Evolutionary conservation across 30 jellyfish, hydroid and myxozoan genomes (phyloP), one percentile per base, ranked within the genome.

Genomic region (Catostylus mosaicus): DNA sequence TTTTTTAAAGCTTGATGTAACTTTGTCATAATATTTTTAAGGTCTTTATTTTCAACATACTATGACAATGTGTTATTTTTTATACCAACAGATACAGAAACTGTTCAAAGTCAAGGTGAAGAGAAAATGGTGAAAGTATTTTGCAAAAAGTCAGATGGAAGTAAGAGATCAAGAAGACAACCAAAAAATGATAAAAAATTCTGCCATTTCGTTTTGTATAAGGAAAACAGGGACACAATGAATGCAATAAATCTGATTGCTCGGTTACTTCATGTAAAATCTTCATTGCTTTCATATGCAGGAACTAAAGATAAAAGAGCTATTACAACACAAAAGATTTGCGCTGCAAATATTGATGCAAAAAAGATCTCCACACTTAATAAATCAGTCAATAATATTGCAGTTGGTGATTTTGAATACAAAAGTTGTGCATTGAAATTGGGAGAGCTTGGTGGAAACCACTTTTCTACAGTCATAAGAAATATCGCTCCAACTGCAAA

Each of bases 281-380:
- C 96, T 40, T 35, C 74, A 12, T 12, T 46, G 10, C 85, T 96
- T 75, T 52, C 98, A 9, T 96, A 89, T 90, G 98, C 98, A 36
- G 99, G 99, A 22, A 96, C 98, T 20, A 96, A 96, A 75, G 99
- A 96, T 64, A 82, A 86, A 54, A 51, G 98, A 43, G 99, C 99
- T 1, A 82, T 91, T 33, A 89, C 99, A 2, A 61, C 73, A 6
- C 99, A 96, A 81, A 63, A 88, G 61, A 74, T 90, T 43, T 74
- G 96, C 83, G 98, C 89, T 3, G 34, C 51, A 32, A 65, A 76
- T 29, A 27, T 86, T 3, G 67, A 43, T 30, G 89, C 98, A 10
- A 69, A 51, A 48, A 85, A 64, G 52, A 67, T 96, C 33, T 22
- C 31, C 7, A 77, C 89, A 7, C 60, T 90, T 12, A 95, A 89